Percentiles rank a stretch among this genome's conserved stretches.
Evolutionary conservation across 2,113 vertebrate species (phyloP).

Genomic region (Neodontobutis hainanensis): DNA sequence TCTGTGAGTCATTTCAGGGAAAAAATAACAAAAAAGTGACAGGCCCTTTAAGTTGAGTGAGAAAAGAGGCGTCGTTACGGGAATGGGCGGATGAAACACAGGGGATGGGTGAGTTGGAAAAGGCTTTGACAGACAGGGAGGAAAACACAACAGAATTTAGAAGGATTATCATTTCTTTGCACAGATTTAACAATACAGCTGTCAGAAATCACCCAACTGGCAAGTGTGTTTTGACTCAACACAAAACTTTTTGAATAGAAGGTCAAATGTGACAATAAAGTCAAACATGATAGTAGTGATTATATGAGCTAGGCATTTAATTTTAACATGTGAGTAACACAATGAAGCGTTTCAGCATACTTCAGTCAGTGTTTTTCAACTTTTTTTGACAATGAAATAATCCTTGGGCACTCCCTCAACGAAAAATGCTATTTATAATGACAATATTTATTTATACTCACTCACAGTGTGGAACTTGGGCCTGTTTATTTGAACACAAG

Average conservation of each 20-base stretch:
- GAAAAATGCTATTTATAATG: too few species aligned
- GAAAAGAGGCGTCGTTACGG: background rate
- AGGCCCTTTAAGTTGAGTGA: background rate
- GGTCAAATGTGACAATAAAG: background rate
- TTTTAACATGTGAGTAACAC: too few species aligned
- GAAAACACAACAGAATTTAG: background rate
- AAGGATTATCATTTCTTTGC: background rate
- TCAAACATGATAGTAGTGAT: background rate
- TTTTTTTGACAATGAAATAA: too few species aligned
- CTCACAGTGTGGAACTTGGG: too few species aligned
- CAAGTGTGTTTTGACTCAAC: background rate
- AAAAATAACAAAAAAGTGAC: background rate
- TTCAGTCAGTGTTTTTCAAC: too few species aligned
- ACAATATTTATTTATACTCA: too few species aligned
- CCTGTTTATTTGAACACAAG: too few species aligned
- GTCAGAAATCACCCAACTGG: background rate
- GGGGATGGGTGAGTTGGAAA: too few species aligned
- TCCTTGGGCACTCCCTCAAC: too few species aligned
- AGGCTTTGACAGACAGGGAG: background rate
- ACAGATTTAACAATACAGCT: background rate
- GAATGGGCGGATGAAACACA: background rate
- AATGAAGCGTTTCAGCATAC: too few species aligned
- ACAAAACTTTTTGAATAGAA: background rate
- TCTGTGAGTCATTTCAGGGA: slow-evolving; percentile 27
- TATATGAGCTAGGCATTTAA: too few species aligned